These are phyloP conservation scores for Trachops cirrhosus DNA, from an alignment of 2,797 vertebrate genomes.

Conservation along the genomic window DNA sequence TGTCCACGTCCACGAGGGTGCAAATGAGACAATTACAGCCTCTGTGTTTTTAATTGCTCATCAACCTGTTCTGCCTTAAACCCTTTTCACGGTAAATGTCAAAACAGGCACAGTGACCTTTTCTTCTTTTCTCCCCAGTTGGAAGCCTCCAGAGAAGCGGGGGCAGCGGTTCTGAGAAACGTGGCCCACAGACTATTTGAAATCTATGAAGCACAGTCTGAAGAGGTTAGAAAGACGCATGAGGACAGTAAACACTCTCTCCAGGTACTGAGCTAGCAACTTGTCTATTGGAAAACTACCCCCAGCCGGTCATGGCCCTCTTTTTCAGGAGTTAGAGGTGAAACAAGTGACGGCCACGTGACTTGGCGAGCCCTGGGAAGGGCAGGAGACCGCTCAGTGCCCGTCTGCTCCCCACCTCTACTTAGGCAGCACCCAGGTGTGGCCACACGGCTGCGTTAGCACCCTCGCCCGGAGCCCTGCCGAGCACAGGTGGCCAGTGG, in stretches of 20 bases:
- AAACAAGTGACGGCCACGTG: neutral
- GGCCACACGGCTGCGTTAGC: neutral
- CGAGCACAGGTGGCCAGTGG: accelerated
- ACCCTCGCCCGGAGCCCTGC: neutral
- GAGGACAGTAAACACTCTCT: slow-evolving; percentile 64
- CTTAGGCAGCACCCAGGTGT: neutral
- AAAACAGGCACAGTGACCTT: neutral
- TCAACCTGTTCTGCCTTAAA: neutral
- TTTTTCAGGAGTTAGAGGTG: neutral
- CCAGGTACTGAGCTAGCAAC: slow-evolving; percentile 67
- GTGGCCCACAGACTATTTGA: slow-evolving; percentile 74
- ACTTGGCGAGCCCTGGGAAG: neutral
- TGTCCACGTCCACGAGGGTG: neutral
- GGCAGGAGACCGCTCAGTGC: neutral
- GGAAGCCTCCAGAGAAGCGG: slow-evolving; percentile 82
- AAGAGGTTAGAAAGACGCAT: slow-evolving; percentile 64
- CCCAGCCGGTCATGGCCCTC: accelerated
- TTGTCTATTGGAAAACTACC: accelerated
- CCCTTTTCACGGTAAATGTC: neutral
- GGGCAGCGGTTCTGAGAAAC: slow-evolving; percentile 72
- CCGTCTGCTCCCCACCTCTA: accelerated
- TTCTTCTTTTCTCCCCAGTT: slow-evolving; percentile 67
- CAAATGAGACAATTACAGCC: neutral
- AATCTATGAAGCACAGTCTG: slow-evolving; percentile 68
- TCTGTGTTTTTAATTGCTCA: neutral